These are phyloP conservation scores for Botrylloides violaceus DNA, from an alignment of 23 tunicate species.

Conservation along the genomic window DNA sequence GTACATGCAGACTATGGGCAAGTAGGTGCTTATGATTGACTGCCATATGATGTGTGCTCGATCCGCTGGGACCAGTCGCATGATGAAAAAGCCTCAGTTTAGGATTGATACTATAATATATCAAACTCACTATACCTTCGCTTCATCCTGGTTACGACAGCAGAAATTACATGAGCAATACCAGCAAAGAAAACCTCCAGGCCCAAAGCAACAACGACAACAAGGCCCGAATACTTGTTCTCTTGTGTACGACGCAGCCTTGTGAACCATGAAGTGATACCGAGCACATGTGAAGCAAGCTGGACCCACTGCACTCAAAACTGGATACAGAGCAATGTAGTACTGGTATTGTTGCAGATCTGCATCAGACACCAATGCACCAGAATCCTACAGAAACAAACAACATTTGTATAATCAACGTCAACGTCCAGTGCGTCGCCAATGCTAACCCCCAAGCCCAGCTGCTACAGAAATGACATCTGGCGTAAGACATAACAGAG, in stretches of 20 bases:
- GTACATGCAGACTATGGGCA: too few relatives aligned
- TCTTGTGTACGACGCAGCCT: conserved; percentile 16
- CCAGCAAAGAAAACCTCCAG: conserved; percentile 23
- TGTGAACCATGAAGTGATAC: conserved; percentile 26
- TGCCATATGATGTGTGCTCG: too few relatives aligned
- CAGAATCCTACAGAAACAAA: too few relatives aligned
- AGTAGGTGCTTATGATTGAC: too few relatives aligned
- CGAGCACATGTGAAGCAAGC: conserved; percentile 16
- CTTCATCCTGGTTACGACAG: conserved; percentile 13
- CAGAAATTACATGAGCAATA: conserved; percentile 23
- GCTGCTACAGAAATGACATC: too few relatives aligned
- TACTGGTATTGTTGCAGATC: not conserved
- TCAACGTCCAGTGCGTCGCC: too few relatives aligned
- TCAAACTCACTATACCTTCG: not conserved
- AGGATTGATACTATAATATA: too few relatives aligned
- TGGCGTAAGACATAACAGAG: too few relatives aligned
- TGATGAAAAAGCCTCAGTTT: too few relatives aligned
- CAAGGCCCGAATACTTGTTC: conserved; percentile 29
- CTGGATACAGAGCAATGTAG: not conserved
- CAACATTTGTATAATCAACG: too few relatives aligned
- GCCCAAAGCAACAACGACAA: conserved; percentile 23
- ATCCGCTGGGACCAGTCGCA: too few relatives aligned
- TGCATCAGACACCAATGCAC: not conserved
- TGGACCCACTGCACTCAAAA: not conserved
- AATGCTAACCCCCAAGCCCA: too few relatives aligned